Evolutionary conservation across 2,113 vertebrate species (phyloP).

Genomic region (Eulacestoma nigropectus): DNA sequence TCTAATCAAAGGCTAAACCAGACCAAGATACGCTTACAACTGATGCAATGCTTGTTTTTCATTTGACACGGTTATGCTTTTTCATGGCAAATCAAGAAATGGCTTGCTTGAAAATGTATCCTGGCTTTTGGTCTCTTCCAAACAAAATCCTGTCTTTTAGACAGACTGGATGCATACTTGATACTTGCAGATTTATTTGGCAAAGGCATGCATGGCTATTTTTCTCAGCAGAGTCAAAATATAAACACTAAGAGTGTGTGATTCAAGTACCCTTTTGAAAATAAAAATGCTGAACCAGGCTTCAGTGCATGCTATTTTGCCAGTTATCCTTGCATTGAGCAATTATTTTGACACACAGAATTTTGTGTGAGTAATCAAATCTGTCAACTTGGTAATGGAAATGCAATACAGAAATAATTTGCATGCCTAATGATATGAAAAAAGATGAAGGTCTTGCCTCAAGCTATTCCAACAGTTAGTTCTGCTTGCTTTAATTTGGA

Average conservation of each 20-base stretch:
- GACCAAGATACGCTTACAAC: not conserved
- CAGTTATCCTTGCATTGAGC: not conserved
- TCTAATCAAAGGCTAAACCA: not conserved
- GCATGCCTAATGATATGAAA: slow-evolving; percentile 21
- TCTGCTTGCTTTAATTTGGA: slow-evolving; percentile 20
- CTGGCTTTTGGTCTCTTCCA: not conserved
- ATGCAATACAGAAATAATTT: slow-evolving; percentile 13
- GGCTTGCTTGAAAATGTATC: not conserved
- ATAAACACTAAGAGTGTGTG: not conserved
- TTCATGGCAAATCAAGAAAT: not conserved
- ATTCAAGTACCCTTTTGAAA: not conserved
- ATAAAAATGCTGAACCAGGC: not conserved
- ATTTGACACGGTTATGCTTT: not conserved
- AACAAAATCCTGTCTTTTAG: not conserved
- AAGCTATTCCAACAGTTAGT: slow-evolving; percentile 2
- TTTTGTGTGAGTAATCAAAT: slow-evolving; percentile 36
- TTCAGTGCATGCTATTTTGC: slow-evolving; percentile 21
- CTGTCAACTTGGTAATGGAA: slow-evolving; percentile 29
- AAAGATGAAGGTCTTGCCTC: not conserved
- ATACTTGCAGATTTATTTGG: not conserved
- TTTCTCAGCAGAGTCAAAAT: not conserved
- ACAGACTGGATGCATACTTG: not conserved
- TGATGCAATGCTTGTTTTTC: not conserved
- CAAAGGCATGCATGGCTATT: not conserved
- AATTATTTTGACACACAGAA: slow-evolving; percentile 40